These are phyloP conservation scores for Aethina tumida DNA, from an alignment of 1,140 invertebrate species.

Conservation along the genomic window DNA sequence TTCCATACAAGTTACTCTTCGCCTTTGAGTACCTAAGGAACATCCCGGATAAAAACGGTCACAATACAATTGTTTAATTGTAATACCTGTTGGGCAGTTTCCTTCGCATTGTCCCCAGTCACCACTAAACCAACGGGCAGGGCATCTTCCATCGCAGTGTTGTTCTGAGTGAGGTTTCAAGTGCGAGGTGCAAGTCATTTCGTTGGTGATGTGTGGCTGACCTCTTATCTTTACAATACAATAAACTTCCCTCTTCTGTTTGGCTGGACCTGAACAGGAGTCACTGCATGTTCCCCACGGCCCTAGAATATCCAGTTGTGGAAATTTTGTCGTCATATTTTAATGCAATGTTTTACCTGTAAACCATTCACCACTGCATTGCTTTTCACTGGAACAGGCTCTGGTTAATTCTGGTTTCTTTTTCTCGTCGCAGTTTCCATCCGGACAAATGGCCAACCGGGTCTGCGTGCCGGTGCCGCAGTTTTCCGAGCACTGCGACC, in stretches of 20 bases:
- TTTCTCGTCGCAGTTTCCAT: slow-evolving; percentile 38
- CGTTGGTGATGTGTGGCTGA: slow-evolving; percentile 28
- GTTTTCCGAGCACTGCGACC: slow-evolving; percentile 37
- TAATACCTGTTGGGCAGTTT: slow-evolving; percentile 47
- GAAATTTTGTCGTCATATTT: not conserved
- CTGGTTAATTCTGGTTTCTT: slow-evolving; percentile 46
- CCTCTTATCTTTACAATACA: slow-evolving; percentile 39
- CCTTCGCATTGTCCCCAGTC: slow-evolving; percentile 51
- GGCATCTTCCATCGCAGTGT: slow-evolving; percentile 43
- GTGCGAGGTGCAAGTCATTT: slow-evolving; percentile 30
- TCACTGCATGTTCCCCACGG: slow-evolving; percentile 51
- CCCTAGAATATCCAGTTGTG: slow-evolving; percentile 24
- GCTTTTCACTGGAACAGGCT: slow-evolving; percentile 48
- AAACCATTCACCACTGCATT: slow-evolving; percentile 60
- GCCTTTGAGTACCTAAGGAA: slow-evolving; percentile 47
- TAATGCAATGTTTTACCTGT: slow-evolving; percentile 27
- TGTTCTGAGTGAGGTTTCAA: slow-evolving; percentile 28
- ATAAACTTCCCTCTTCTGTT: slow-evolving; percentile 37
- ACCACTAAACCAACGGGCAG: slow-evolving; percentile 47
- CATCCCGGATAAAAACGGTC: slow-evolving; percentile 31
- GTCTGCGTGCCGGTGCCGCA: slow-evolving; percentile 50
- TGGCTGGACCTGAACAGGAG: slow-evolving; percentile 24
- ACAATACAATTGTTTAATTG: slow-evolving; percentile 14
- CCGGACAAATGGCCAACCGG: slow-evolving; percentile 41
- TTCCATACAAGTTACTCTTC: slow-evolving; percentile 50